A percentile compares a stretch with the other conserved stretches of the same genome.
Evolutionary conservation across 1,140 invertebrate species (phyloP).

Genomic region (Aphis craccivora): DNA sequence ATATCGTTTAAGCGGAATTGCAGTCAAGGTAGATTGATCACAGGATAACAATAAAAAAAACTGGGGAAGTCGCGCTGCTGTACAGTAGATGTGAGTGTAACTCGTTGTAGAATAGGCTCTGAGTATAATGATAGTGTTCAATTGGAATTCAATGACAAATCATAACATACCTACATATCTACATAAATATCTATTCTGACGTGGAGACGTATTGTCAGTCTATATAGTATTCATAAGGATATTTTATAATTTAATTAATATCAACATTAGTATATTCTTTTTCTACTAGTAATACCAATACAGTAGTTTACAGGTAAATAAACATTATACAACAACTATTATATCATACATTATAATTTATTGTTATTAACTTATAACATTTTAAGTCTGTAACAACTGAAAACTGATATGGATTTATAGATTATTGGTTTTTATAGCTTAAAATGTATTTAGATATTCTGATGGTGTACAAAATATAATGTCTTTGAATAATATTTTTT

Average conservation of each 20-base stretch:
- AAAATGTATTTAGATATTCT: background rate
- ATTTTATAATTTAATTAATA: no score
- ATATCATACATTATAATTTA: no score
- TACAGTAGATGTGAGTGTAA: background rate
- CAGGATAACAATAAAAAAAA: background rate
- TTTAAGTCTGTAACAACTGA: no score
- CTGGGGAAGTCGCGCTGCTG: background rate
- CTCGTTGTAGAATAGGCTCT: background rate
- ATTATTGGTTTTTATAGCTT: background rate
- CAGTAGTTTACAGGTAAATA: no score
- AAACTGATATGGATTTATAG: no score
- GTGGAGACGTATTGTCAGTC: background rate
- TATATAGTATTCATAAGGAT: background rate
- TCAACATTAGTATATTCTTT: no score
- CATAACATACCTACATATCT: background rate
- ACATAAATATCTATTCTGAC: background rate
- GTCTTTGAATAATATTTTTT: no score
- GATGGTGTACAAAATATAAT: background rate
- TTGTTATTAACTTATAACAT: no score
- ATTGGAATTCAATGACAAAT: background rate
- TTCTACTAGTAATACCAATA: no score
- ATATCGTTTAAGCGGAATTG: background rate
- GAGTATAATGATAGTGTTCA: background rate
- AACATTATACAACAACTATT: no score
- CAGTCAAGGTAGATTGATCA: slow-evolving; percentile 37